Conservation (phyloP, 2,113 vertebrate genomes). For the Ceuthmochares aereus region DNA sequence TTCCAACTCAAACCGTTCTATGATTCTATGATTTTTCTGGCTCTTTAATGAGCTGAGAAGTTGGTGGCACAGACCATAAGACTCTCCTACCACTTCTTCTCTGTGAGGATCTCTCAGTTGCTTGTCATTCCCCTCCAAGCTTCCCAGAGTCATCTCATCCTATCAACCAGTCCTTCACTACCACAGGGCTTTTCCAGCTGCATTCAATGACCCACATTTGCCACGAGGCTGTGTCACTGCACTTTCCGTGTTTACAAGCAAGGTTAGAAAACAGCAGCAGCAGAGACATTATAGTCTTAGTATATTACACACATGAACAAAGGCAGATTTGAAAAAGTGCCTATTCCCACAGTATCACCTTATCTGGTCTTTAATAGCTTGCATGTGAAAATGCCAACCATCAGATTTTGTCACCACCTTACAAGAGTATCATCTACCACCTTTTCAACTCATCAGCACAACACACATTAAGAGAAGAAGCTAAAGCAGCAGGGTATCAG, state of each 20-base stretch:
- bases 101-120: neutral
- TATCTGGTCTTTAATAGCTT: neutral
- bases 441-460: neutral
- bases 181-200: neutral
- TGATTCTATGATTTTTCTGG: neutral
- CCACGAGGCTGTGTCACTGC: accelerated
- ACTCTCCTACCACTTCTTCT: no score
- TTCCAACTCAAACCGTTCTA: no score
- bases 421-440: accelerated
- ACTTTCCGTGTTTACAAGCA: neutral
- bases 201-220: accelerated
- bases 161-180: neutral
- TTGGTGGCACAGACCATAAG: accelerated
- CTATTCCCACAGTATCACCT: neutral
- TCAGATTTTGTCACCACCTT: neutral
- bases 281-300: neutral
- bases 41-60: neutral
- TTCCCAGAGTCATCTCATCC: neutral
- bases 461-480: neutral
- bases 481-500: neutral
- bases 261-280: neutral
- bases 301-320: neutral
- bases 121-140: accelerated
- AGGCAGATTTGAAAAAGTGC: neutral
- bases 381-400: neutral